These are phyloP conservation scores for Drosophila mercatorum DNA, from an alignment of 2,888 invertebrate genomes.

Conservation along the genomic window DNA sequence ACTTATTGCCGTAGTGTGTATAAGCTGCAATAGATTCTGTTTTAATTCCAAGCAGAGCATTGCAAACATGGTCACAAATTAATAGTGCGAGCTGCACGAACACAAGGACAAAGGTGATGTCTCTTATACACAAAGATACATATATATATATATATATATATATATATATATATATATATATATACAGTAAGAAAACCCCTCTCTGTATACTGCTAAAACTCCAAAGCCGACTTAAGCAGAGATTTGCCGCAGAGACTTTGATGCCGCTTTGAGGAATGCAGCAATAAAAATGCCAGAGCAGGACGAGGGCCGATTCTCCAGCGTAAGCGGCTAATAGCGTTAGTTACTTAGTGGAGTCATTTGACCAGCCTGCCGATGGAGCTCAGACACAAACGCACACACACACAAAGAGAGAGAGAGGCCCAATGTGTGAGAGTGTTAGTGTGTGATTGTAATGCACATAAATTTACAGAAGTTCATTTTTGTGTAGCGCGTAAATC, in stretches of 20 bases:
- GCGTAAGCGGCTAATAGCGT: conserved; percentile 67
- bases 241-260: conserved; percentile 60
- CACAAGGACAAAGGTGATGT: conserved; percentile 5
- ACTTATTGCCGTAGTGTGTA: conserved; percentile 12
- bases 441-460: conserved; percentile 57
- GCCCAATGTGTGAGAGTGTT: conserved; percentile 9
- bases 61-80: conserved; percentile 22
- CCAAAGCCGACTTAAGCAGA: conserved; percentile 53
- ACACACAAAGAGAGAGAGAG: not conserved
- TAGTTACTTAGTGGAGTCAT: conserved; percentile 60
- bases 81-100: conserved; percentile 21
- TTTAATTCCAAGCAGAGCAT: conserved; percentile 1
- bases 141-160: not conserved
- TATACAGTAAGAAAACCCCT: conserved; percentile 7
- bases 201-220: conserved; percentile 14
- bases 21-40: conserved; percentile 16
- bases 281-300: conserved; percentile 66
- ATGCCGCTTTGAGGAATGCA: conserved; percentile 64
- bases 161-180: not conserved
- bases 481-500: conserved; percentile 72
- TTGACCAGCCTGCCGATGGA: conserved; percentile 7
- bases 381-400: not conserved
- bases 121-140: not conserved
- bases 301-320: conserved; percentile 24
- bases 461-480: conserved; percentile 73